Evolutionary conservation across 2,797 vertebrate genomes (phyloP), one percentile per base, ranked within the genome.

Genomic region (Ceryle rudis): DNA sequence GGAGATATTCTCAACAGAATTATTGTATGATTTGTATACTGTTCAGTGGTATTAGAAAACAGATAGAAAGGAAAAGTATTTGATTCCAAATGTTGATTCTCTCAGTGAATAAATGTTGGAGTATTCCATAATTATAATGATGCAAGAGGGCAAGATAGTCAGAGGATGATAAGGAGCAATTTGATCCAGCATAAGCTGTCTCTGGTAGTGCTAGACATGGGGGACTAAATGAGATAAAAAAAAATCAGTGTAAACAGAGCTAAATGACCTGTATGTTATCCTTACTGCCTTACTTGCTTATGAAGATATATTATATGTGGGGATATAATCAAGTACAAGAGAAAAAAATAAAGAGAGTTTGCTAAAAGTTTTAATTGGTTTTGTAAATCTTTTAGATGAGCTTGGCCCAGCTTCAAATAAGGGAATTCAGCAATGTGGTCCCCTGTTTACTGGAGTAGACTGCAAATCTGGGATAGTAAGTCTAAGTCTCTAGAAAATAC

Each of bases 351-450:
- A 67, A 41, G 18, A 69, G n/a, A 55, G 13, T 73, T 81, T 86
- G 39, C 60, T 81, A 71, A 66, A 92, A 84, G 47, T 89, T 83
- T 95, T 95, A 93, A 92, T 74, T 92, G 26, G 11, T 71, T 93
- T 93, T 91, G 17, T 64, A 83, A 92, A 90, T 93, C 39, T 90
- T 81, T 78, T 71, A 47, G 39, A 89, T 74, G 35, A 90, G 6
- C 35, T 92, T 93, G 81, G 77, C 70, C 44, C 31, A 67, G 35
- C 44, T 92, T 93, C 91, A 89, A 81, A 74, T 66, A 78, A 84
- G 25, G 26, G 54, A 86, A 78, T 86, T 93, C 52, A 74, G 47
- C 73, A 95, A 55, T 64, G 65, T 81, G 9, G 39, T 89, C 55
- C 55, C 69, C n/a, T 89, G 39, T 67, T 90, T 92, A 65, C n/a